Base-by-base conservation (phyloP, 2,888 invertebrate species). In the Blastobasis lacticolella region DNA sequence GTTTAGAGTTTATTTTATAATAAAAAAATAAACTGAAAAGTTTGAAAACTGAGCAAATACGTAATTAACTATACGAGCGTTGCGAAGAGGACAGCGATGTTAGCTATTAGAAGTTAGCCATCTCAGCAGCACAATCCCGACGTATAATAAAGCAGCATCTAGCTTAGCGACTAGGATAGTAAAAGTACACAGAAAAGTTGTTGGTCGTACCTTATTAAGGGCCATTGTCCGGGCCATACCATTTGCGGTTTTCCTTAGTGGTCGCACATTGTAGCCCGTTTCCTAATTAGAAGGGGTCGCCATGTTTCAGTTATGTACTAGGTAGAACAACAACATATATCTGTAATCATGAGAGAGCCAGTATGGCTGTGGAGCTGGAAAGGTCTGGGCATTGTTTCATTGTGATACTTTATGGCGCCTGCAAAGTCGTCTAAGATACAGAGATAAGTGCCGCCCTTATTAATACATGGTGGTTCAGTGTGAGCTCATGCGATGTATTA, bases 221-320 rank as follows among this genome's bases (percentile, higher is more conserved):
- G 52, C 64, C 60, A 78, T 80, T 78, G 77, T 81, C 77, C 67
- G 58, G 60, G 63, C 59, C 61, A 56, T 59, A 57, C 64, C 63
- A 68, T 70, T 77, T 77, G 75, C 52, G 75, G 79, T 66, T 71
- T 70, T 62, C 74, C 73, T 73, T 73, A 67, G 68, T 63, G 68
- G 69, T 60, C 69, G 68, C 74, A 75, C 64, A 64, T 67, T 70
- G 69, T 59, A 57, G 65, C 68, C 64, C 64, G 61, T 63, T 69
- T 65, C 73, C 66, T 78, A 78, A 83, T 84, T 81, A 78, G 73
- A 71, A 71, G 75, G 68, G 67, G 45, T 10, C 51, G 54, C 57
- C 54, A 54, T 60, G 57, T 58, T 56, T 53, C 49, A 51, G 51
- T 53, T 54, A 54, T 56, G 50, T 50, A 48, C n/a, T 37, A 38